Base-by-base conservation (phyloP, 2,888 invertebrate species). In the Agrilus mali region DNA sequence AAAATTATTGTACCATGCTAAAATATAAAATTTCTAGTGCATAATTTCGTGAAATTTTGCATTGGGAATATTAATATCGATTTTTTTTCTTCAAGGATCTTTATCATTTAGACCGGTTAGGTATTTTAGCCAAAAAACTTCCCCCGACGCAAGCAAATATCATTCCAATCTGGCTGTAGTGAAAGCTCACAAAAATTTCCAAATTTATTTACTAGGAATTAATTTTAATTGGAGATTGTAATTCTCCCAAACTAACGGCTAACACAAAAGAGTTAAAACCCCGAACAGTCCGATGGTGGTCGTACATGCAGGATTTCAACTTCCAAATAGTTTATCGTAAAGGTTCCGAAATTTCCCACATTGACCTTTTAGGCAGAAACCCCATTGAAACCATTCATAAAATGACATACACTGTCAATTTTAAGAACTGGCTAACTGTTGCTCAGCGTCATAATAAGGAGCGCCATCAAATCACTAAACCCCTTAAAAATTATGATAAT, bases 141-240 rank as follows among this genome's bases (percentile, higher is more conserved):
- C 22, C 22, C 22, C 22, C 22, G 22, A 22, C 22, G 22, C 4
- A 22, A 22, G 22, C 22, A 22, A 22, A 22, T 22, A 22, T 7
- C 22, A 22, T 7, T 22, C 22, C 7, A 50, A 53, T 3, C 45
- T 63, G 40, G 63, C 61, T 1, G 49, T 61, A 0, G 47, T 60
- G 2, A 55, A 52, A 33, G 53, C 53, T 1, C 14, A 57, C 1
- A 38, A 47, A 16, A 45, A 56, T 41, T 57, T 59, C 42, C 49
- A 53, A n/a, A 48, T 48, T 6, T 58, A 56, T 40, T 33, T 59
- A 0, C 43, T 52, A 15, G 55, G 54, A 2, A 44, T 47, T 5
- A 38, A 34, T 0, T 58, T 60, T 37, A 53, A 40, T 55, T 3
- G 58, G 55, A 5, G 64, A 66, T 40, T 61, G 59, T 39, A 55